phyloP scores from a whole-genome alignment of 2,888 invertebrate species.

The Myopa testacea region DNA sequence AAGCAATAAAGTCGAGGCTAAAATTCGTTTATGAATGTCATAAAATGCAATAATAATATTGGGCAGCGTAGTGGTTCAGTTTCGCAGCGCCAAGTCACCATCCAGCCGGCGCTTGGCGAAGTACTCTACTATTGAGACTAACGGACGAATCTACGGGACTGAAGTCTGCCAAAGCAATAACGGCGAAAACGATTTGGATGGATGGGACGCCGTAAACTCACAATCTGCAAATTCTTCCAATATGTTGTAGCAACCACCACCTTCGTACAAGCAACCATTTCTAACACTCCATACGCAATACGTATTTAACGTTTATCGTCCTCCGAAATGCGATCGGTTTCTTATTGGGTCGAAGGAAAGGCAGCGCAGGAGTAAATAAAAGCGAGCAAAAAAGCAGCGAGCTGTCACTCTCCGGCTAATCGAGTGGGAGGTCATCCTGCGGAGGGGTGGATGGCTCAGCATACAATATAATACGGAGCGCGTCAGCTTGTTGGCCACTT shows the following conservation, averaged over 20 bases:
- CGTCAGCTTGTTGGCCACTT: slow-evolving; percentile 69
- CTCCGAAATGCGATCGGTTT: slow-evolving; percentile 36
- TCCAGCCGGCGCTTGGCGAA: not conserved
- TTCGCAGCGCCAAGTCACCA: not conserved
- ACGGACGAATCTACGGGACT: not conserved
- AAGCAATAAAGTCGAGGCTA: slow-evolving; percentile 51
- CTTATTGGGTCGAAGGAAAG: slow-evolving; percentile 44
- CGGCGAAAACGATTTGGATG: slow-evolving; percentile 35
- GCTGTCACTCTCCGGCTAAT: not conserved
- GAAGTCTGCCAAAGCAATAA: slow-evolving; percentile 37
- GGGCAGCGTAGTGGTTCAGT: slow-evolving; percentile 56
- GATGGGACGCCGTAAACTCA: slow-evolving; percentile 41
- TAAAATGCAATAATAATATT: slow-evolving; percentile 64
- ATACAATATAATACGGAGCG: slow-evolving; percentile 59
- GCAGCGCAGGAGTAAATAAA: slow-evolving; percentile 53
- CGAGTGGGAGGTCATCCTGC: slow-evolving; percentile 29
- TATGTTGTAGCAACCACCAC: slow-evolving; percentile 36
- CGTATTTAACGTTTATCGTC: slow-evolving; percentile 26
- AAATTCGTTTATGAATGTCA: slow-evolving; percentile 60
- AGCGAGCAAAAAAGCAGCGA: slow-evolving; percentile 19
- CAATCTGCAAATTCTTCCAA: slow-evolving; percentile 39
- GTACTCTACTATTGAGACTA: slow-evolving; percentile 15
- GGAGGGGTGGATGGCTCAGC: slow-evolving; percentile 4
- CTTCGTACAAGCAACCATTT: not conserved
- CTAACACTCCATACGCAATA: slow-evolving; percentile 34